Evolutionary conservation across 2,888 invertebrate species (phyloP).

Genomic region (Oxyteleia sp.): DNA sequence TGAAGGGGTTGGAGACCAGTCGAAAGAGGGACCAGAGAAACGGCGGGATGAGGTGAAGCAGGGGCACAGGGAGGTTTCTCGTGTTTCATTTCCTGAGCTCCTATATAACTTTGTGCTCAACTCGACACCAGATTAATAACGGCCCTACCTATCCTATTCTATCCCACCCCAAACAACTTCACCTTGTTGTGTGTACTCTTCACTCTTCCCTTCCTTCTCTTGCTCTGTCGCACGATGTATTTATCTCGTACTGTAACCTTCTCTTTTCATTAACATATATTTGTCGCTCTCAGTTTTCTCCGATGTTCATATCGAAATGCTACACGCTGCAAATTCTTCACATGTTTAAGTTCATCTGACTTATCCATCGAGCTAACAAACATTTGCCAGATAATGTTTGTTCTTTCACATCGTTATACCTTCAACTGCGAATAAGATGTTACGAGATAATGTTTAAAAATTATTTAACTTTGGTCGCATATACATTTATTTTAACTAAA

Average conservation of each 20-base stretch:
- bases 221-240: constrained; percentile 59
- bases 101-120: constrained; percentile 88
- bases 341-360: constrained; percentile 53
- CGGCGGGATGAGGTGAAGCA: constrained; percentile 71
- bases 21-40: constrained; percentile 73
- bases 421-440: constrained; percentile 45
- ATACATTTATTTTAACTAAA: too few relatives aligned
- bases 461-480: neutral
- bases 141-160: constrained; percentile 86
- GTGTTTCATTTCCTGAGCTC: constrained; percentile 88
- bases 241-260: constrained; percentile 61
- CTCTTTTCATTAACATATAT: constrained; percentile 68
- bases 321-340: constrained; percentile 67
- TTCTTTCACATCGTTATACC: constrained; percentile 31
- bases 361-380: constrained; percentile 51
- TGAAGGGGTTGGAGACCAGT: constrained; percentile 83
- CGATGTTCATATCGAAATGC: constrained; percentile 65
- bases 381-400: constrained; percentile 36
- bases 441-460: constrained; percentile 34
- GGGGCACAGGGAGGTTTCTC: constrained; percentile 80
- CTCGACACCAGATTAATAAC: constrained; percentile 88
- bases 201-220: constrained; percentile 70
- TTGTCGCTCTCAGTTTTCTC: constrained; percentile 57
- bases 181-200: constrained; percentile 77
- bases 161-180: constrained; percentile 84